Percentiles rank a stretch among this genome's conserved stretches.
Conservation (phyloP, 1,140 invertebrate species). For the Rhizoglyphus robini region DNA sequence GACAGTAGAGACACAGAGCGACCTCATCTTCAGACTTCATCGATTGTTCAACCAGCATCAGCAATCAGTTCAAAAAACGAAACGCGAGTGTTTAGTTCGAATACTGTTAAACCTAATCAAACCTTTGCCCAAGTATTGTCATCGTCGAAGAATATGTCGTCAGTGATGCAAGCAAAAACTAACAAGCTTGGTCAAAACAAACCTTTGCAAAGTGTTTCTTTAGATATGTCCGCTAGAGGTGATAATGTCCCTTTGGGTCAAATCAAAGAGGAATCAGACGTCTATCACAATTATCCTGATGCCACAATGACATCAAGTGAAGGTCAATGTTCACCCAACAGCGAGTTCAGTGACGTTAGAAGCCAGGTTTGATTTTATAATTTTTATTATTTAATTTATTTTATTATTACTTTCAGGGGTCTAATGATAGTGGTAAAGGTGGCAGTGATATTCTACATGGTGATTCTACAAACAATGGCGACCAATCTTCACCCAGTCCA, state of each 20-base stretch:
- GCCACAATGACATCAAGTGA: neutral
- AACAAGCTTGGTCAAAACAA: neutral
- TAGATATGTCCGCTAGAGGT: neutral
- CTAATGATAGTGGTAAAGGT: constrained; percentile 59
- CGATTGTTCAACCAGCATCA: neutral
- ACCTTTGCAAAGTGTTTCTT: neutral
- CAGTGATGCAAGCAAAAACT: neutral
- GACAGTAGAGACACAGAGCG: neutral
- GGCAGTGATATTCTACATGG: constrained; percentile 41
- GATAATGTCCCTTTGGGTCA: neutral
- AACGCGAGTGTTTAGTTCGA: neutral
- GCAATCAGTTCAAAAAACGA: neutral
- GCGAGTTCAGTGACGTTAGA: neutral
- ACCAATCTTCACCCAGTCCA: neutral
- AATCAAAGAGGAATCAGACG: neutral
- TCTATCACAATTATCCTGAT: constrained; percentile 9
- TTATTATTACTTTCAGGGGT: constrained; percentile 39
- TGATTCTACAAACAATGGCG: neutral
- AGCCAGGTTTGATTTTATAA: neutral
- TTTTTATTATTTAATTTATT: neutral
- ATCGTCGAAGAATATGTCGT: neutral
- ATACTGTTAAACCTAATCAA: neutral
- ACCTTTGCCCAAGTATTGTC: neutral
- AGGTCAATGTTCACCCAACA: neutral
- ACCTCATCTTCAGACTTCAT: neutral